phyloP scores from a whole-genome alignment of 2,888 invertebrate genomes.

The Drosophila austrosaltans region DNA sequence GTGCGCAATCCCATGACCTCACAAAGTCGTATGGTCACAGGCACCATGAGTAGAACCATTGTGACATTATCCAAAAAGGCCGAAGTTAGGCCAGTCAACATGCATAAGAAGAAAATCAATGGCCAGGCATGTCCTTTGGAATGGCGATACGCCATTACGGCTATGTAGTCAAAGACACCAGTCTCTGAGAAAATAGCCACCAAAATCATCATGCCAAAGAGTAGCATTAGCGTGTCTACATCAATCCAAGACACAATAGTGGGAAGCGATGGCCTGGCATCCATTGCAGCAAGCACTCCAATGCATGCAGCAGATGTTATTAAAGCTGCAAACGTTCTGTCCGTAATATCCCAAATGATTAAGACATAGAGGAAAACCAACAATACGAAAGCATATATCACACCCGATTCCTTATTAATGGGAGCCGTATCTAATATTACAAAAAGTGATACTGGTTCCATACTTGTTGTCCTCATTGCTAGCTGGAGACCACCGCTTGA shows the following conservation, averaged over 20 bases:
- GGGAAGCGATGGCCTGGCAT: constrained; percentile 87
- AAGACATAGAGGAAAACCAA: constrained; percentile 90
- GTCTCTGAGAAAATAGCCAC: constrained; percentile 90
- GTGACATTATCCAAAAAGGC: constrained; percentile 91
- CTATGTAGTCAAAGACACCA: constrained; percentile 90
- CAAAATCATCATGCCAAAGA: constrained; percentile 92
- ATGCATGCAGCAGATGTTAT: constrained; percentile 87
- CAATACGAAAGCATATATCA: constrained; percentile 89
- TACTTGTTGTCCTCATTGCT: background rate
- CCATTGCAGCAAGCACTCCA: constrained; percentile 87
- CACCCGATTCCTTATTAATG: constrained; percentile 87
- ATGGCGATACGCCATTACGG: constrained; percentile 87
- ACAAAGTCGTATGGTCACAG: constrained; percentile 91
- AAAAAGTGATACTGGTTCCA: constrained; percentile 8
- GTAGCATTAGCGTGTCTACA: constrained; percentile 87
- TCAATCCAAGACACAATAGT: constrained; percentile 90
- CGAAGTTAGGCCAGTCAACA: constrained; percentile 88
- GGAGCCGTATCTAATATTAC: constrained; percentile 84
- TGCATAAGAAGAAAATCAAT: constrained; percentile 87
- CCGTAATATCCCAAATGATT: constrained; percentile 90
- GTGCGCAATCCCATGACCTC: constrained; percentile 94
- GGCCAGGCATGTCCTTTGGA: constrained; percentile 89
- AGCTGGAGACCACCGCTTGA: background rate
- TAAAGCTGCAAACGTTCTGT: constrained; percentile 80
- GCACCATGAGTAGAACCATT: constrained; percentile 89